Evolutionary conservation across 2,888 invertebrate genomes (phyloP).

Genomic region (Glyphotaelius pellucidus): DNA sequence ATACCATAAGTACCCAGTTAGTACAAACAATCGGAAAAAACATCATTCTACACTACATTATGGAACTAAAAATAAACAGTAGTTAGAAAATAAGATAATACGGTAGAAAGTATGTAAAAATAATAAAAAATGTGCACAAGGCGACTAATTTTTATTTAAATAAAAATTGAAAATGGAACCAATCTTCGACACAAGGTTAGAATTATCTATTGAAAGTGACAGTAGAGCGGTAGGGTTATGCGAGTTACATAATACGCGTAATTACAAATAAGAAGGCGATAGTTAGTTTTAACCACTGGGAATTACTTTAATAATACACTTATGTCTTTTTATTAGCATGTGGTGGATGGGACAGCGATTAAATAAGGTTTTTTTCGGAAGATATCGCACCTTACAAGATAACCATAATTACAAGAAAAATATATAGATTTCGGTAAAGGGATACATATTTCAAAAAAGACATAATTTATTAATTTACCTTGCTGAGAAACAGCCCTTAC

Average conservation of each 20-base stretch:
- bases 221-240: slow-evolving; percentile 35
- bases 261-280: background rate
- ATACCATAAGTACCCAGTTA: background rate
- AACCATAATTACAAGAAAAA: background rate
- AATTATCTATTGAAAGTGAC: slow-evolving; percentile 7
- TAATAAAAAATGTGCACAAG: background rate
- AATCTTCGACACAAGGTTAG: background rate
- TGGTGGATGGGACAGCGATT: background rate
- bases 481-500: slow-evolving; percentile 43
- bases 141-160: background rate
- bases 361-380: background rate
- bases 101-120: background rate
- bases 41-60: background rate
- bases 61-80: background rate
- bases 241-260: slow-evolving; percentile 34
- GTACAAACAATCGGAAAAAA: background rate
- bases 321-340: background rate
- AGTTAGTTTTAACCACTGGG: background rate
- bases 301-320: background rate
- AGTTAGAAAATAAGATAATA: background rate
- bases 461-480: slow-evolving; percentile 36
- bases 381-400: background rate
- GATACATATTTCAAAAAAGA: background rate
- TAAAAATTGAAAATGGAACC: background rate
- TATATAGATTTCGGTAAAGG: background rate